Base-by-base conservation (phyloP, 2,888 invertebrate genomes). In the Ametastegia equiseti region DNA sequence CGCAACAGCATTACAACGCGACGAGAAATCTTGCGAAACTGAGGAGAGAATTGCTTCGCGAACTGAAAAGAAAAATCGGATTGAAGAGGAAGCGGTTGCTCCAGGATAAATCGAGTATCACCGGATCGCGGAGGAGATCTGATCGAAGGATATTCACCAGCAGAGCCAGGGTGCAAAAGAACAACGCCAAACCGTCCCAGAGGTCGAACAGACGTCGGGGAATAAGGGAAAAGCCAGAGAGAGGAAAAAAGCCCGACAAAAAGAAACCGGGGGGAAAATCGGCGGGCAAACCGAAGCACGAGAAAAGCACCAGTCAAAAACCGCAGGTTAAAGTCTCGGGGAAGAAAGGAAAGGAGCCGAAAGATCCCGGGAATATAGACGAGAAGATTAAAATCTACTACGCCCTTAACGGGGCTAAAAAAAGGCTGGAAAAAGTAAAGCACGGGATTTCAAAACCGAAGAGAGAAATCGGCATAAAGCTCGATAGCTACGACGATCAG, bases 311-410 rank as follows among this genome's bases (percentile, higher is more conserved):
- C 2, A 15, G n/a, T 11, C 5, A 2, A 45, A 73, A 47, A 30
- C 0, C 42, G 30, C 19, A 13, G 60, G 23, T 11, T 15, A n/a
- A 60, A 77, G 33, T 4, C 2, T 19, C 42, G 5, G 2, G 13
- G 1, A 27, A 60, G 30, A 79, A 63, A 63, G 33, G 19, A n/a
- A n/a, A n/a, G 30, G 1, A 13, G 7, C 23, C 23, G 5, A 39
- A 39, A 11, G 9, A 2, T 9, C 1, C 23, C 23, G 33, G 30
- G 9, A 79, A 79, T 27, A 42, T 86, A 11, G 67, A 84, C 13
- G 86, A 86, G 69, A 86, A 84, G 63, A 86, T 86, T 39, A 82
- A 83, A 50, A 85, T 86, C 30, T 54, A 85, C 36, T 85, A 85
- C 63, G 82, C 81, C 0, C 81, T 86, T 27, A 23, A 23, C 3